phyloP scores from a whole-genome alignment of 2,888 invertebrate genomes.

The Baronia brevicornis region DNA sequence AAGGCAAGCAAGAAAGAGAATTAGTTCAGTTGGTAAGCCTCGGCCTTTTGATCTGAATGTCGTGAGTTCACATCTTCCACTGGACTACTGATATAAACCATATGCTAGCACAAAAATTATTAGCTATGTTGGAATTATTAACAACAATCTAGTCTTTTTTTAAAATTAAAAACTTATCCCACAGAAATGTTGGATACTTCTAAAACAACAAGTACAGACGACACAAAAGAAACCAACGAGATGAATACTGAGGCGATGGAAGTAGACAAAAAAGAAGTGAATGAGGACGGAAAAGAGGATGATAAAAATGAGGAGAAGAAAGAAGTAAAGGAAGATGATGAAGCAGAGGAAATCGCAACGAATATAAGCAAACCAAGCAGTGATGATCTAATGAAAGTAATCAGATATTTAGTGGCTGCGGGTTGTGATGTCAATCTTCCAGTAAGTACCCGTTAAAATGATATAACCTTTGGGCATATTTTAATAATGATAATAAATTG shows the following conservation, averaged over 20 bases:
- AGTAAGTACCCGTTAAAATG: conserved; percentile 49
- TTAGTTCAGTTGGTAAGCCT: no score
- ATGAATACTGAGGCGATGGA: conserved; percentile 13
- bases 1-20: no score
- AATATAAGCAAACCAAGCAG: conserved; percentile 28
- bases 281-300: conserved; percentile 18
- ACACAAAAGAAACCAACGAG: conserved; percentile 19
- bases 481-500: background rate
- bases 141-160: no score
- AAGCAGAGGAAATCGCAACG: conserved; percentile 2
- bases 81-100: no score
- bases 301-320: conserved; percentile 20
- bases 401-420: conserved; percentile 84
- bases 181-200: conserved; percentile 44
- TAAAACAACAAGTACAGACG: conserved; percentile 18
- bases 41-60: no score
- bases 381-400: conserved; percentile 53
- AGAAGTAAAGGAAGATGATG: conserved; percentile 20
- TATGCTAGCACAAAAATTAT: no score
- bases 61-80: no score
- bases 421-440: conserved; percentile 86
- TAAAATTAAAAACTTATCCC: no score
- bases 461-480: no score
- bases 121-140: no score
- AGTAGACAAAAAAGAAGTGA: conserved; percentile 7